A percentile compares a stretch with the other conserved stretches of the same genome.
Evolutionary conservation across 2,113 vertebrate species (phyloP).

Genomic region (Pomatorhinus ruficollis): DNA sequence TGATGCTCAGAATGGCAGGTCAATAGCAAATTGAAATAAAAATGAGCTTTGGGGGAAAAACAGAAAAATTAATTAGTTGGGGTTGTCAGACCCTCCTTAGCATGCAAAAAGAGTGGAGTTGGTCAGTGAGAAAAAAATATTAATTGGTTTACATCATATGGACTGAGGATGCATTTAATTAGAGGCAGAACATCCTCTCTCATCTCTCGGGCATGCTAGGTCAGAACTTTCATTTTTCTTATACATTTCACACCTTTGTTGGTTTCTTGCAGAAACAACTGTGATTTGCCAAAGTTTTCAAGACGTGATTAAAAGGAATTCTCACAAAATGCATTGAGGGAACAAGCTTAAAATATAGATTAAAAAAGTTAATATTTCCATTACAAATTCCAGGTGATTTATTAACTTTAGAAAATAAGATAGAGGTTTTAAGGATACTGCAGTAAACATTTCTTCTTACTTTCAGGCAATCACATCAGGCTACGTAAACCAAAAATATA

Average conservation of each 20-base stretch:
- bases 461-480: background rate
- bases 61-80: constrained; percentile 56
- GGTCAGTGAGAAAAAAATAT: constrained; percentile 19
- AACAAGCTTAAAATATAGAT: background rate
- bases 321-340: background rate
- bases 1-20: constrained; percentile 25
- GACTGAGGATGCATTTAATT: constrained; percentile 41
- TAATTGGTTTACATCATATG: constrained; percentile 29
- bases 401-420: background rate
- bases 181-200: background rate
- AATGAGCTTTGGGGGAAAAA: constrained; percentile 4
- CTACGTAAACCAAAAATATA: background rate
- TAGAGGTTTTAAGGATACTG: background rate
- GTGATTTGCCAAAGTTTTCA: background rate
- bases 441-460: background rate
- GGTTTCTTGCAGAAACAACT: background rate
- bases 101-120: background rate
- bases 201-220: background rate
- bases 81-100: constrained; percentile 15
- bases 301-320: background rate
- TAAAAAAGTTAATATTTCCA: background rate
- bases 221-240: constrained; percentile 8
- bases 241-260: background rate
- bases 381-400: background rate
- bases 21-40: constrained; percentile 19